Evolutionary conservation across 1,140 invertebrate genomes (phyloP).

Genomic region (Dendrolimus punctatus): DNA sequence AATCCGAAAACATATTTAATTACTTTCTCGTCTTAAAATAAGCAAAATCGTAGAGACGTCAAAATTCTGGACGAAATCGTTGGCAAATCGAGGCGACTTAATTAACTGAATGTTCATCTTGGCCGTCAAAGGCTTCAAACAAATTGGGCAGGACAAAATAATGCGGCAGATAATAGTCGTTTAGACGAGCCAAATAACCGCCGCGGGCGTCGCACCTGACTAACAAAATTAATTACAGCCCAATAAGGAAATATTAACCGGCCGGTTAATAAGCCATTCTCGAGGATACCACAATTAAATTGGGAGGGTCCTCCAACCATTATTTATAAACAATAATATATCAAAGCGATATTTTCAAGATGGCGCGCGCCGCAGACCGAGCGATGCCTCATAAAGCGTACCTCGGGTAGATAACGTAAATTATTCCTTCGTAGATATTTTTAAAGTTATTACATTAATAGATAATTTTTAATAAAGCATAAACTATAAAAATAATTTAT

Average conservation of each 20-base stretch:
- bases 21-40: conserved; percentile 18
- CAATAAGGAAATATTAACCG: conserved; percentile 72
- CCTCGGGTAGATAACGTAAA: not conserved
- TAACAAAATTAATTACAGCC: conserved; percentile 69
- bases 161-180: conserved; percentile 62
- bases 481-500: no score
- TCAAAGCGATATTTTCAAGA: conserved; percentile 69
- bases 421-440: not conserved
- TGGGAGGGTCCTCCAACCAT: conserved; percentile 62
- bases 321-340: conserved; percentile 73
- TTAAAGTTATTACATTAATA: not conserved
- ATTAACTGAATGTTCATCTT: conserved; percentile 58
- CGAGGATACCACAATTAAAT: conserved; percentile 70
- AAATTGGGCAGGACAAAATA: conserved; percentile 68
- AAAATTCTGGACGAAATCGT: conserved; percentile 5
- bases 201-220: conserved; percentile 61
- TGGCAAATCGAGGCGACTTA: conserved; percentile 35
- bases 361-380: conserved; percentile 50
- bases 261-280: conserved; percentile 68
- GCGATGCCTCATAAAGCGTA: conserved; percentile 21
- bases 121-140: conserved; percentile 66
- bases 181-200: conserved; percentile 48
- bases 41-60: conserved; percentile 33
- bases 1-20: conserved; percentile 5
- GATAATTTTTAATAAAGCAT: no score